These are phyloP conservation scores for Acanthochromis polyacanthus DNA, from an alignment of 2,113 vertebrate species.

Conservation along the genomic window DNA sequence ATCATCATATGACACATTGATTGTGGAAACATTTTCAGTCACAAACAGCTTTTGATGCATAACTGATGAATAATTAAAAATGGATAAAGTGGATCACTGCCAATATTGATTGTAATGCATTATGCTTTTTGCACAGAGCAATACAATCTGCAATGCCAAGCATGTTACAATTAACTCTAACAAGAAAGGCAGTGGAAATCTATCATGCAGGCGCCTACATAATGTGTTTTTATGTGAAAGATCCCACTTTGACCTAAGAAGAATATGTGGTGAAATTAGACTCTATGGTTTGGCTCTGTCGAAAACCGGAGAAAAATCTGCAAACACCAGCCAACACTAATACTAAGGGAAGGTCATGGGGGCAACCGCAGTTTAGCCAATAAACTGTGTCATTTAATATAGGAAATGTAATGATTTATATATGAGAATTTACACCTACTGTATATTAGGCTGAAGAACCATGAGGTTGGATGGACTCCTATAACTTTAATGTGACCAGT, in stretches of 20 bases:
- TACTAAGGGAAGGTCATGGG: slow-evolving; percentile 43
- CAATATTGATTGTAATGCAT: slow-evolving; percentile 49
- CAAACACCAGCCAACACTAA: slow-evolving; percentile 58
- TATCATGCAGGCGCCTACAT: slow-evolving; percentile 28
- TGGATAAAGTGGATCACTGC: slow-evolving; percentile 53
- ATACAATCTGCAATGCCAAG: slow-evolving; percentile 28
- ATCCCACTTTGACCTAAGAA: slow-evolving; percentile 49
- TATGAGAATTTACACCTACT: slow-evolving; percentile 52
- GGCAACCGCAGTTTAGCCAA: slow-evolving; percentile 50
- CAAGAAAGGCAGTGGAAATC: slow-evolving; percentile 11
- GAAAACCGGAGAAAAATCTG: slow-evolving; percentile 33
- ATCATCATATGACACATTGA: background rate
- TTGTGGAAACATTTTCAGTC: background rate
- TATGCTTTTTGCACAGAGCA: slow-evolving; percentile 37
- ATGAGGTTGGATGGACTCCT: slow-evolving; percentile 22
- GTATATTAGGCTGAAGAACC: slow-evolving; percentile 31
- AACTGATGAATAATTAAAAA: slow-evolving; percentile 63
- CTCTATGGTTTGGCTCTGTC: slow-evolving; percentile 53
- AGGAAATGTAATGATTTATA: slow-evolving; percentile 49
- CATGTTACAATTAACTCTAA: slow-evolving; percentile 14
- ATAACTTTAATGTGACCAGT: slow-evolving; percentile 31
- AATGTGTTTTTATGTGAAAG: slow-evolving; percentile 52
- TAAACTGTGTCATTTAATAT: slow-evolving; percentile 49
- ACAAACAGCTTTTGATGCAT: slow-evolving; percentile 29
- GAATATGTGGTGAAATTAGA: slow-evolving; percentile 57